These are phyloP conservation scores for Notodonta dromedarius DNA, from an alignment of 2,888 invertebrate genomes.

Conservation along the genomic window DNA sequence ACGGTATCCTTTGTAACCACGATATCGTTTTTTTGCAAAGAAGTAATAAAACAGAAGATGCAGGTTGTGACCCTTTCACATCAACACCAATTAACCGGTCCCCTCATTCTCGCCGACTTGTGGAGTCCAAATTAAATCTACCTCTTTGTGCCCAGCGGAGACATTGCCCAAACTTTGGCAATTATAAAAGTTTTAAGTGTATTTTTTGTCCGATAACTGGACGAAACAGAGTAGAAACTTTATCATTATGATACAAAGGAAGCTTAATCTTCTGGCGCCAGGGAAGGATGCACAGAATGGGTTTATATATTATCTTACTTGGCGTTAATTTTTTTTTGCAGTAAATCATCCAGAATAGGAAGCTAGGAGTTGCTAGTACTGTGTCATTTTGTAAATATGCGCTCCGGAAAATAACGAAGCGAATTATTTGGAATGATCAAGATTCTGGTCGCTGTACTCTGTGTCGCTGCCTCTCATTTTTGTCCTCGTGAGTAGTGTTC, in stretches of 20 bases:
- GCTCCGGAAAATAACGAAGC: background rate
- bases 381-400: constrained; percentile 12
- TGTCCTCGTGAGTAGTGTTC: background rate
- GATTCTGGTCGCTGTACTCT: too few species aligned
- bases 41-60: too few species aligned
- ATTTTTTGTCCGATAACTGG: constrained; percentile 51
- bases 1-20: too few species aligned
- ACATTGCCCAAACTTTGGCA: constrained; percentile 51
- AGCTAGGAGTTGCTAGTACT: constrained; percentile 14
- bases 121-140: constrained; percentile 51
- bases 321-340: constrained; percentile 39
- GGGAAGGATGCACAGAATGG: constrained; percentile 42
- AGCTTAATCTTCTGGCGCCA: constrained; percentile 23
- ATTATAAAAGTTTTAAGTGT: constrained; percentile 64
- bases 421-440: too few species aligned
- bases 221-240: constrained; percentile 40
- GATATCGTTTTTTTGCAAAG: too few species aligned
- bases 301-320: constrained; percentile 47
- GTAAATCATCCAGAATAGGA: constrained; percentile 41
- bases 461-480: too few species aligned
- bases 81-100: constrained; percentile 40
- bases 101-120: constrained; percentile 33
- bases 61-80: constrained; percentile 28
- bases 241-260: constrained; percentile 29
- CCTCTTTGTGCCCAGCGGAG: constrained; percentile 36